These are phyloP conservation scores for Charadrius vociferus DNA, from an alignment of 2,113 vertebrate species.

Conservation along the genomic window DNA sequence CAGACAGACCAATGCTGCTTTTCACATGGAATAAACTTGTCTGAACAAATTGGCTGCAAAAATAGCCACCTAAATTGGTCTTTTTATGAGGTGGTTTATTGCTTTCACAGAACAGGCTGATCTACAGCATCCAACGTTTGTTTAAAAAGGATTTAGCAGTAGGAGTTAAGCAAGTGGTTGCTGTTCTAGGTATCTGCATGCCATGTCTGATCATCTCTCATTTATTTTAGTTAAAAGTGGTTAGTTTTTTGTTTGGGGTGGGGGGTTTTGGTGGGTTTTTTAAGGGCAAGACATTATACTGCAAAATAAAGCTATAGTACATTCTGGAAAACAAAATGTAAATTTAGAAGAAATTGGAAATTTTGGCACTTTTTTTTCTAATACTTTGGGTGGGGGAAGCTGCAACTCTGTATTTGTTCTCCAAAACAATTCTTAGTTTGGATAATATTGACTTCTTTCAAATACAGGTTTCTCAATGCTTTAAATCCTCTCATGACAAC, in stretches of 20 bases:
- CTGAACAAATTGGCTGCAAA: not conserved
- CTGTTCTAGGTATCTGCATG: not conserved
- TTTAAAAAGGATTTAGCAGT: conserved; percentile 6
- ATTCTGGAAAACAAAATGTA: not conserved
- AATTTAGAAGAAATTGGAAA: not conserved
- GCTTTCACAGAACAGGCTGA: not conserved
- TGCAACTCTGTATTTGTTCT: conserved; percentile 6
- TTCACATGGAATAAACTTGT: not conserved
- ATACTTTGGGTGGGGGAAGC: not conserved
- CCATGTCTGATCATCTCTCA: not conserved
- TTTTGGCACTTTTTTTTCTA: not conserved
- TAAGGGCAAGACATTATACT: not conserved
- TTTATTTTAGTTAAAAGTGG: not conserved
- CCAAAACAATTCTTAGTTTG: conserved; percentile 40
- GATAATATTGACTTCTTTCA: conserved; percentile 50
- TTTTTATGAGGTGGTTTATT: conserved; percentile 4
- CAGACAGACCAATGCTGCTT: not conserved
- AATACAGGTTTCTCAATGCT: conserved; percentile 69
- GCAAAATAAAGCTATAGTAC: not conserved
- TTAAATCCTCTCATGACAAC: conserved; percentile 69
- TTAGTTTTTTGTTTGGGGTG: not conserved
- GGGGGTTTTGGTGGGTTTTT: not conserved
- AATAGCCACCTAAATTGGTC: not conserved
- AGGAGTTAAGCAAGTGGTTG: not conserved
- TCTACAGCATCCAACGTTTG: not conserved